Evolutionary conservation across 1,140 invertebrate species (phyloP).

Genomic region (Charaxes varanes): DNA sequence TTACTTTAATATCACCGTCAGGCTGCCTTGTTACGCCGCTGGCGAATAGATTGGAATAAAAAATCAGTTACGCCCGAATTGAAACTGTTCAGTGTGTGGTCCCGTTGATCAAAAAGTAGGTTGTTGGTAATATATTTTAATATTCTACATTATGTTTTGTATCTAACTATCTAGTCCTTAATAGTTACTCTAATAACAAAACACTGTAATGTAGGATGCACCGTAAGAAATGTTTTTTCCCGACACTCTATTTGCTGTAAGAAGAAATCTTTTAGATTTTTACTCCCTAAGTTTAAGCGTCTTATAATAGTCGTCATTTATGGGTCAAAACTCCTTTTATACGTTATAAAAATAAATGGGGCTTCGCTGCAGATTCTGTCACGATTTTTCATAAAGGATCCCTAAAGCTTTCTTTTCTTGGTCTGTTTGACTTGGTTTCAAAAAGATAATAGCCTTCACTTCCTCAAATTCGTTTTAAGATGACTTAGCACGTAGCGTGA

Average conservation of each 20-base stretch:
- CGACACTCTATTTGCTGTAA: too few relatives aligned
- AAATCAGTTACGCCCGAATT: conserved; percentile 11
- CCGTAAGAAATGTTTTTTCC: too few relatives aligned
- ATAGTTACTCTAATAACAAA: too few relatives aligned
- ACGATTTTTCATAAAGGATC: conserved; percentile 7
- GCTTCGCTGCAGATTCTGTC: neutral
- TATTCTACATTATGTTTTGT: neutral
- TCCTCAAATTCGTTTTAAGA: conserved; percentile 58
- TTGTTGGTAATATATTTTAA: too few relatives aligned
- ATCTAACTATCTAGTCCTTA: neutral
- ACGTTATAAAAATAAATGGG: too few relatives aligned
- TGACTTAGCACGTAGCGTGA: conserved; percentile 51
- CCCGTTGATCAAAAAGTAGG: too few relatives aligned
- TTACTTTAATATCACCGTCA: conserved; percentile 45
- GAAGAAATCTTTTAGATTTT: too few relatives aligned
- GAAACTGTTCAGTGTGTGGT: neutral
- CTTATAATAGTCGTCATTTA: too few relatives aligned
- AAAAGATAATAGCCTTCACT: conserved; percentile 59
- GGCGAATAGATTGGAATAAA: conserved; percentile 17
- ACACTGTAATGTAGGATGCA: too few relatives aligned
- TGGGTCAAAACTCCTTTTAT: too few relatives aligned
- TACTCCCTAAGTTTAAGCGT: too few relatives aligned
- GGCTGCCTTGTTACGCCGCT: conserved; percentile 41
- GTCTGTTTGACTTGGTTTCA: conserved; percentile 57
- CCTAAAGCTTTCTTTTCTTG: conserved; percentile 26